Evolutionary conservation across 2,888 invertebrate genomes (phyloP), one percentile per base, ranked within the genome.

Genomic region (Achlya flavicornis): DNA sequence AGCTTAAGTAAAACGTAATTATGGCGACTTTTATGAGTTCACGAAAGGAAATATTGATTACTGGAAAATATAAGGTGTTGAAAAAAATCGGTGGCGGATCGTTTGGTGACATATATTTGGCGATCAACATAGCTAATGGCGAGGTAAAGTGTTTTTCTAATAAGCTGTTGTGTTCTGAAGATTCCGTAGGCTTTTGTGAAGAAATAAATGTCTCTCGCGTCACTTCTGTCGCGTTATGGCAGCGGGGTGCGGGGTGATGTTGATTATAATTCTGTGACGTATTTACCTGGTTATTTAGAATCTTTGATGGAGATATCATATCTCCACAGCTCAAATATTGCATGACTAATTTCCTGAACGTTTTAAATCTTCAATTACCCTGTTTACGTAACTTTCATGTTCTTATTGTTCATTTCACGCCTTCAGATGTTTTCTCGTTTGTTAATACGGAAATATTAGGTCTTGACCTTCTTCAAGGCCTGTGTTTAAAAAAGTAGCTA

Each of bases 41-140:
- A 68, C 80, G 85, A 67, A 94, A 93, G 86, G 97, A 97, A 91
- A 96, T 97, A 91, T 95, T 97, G 89, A 96, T 98, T 86, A 98
- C 97, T 88, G 97, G 97, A 89, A 98, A 98, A 94, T 99, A 99
- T 95, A 97, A 98, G 92, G 96, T 99, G 86, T 97, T 98, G 89
- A 96, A 98, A 87, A 98, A 98, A 96, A 98, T 99, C 90, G 98
- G 99, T 86, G 98, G 98, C 93, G 99, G 99, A 78, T 99, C 99
- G 64, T 99, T 99, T 93, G 99, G 99, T 89, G 99, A 99, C 95
- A 99, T 99, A 93, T 99, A 98, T 95, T 95, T 99, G 90, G 99
- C 98, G 85, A 97, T 98, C 95, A 98, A 98, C 95, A 96, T 97
- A 88, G 96, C 96, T 86, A 98, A 96, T 95, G 98, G 98, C 92